Percentiles rank a stretch among this genome's conserved stretches.
Conservation (phyloP, 2,888 invertebrate species). For the Eudemis profundana region DNA sequence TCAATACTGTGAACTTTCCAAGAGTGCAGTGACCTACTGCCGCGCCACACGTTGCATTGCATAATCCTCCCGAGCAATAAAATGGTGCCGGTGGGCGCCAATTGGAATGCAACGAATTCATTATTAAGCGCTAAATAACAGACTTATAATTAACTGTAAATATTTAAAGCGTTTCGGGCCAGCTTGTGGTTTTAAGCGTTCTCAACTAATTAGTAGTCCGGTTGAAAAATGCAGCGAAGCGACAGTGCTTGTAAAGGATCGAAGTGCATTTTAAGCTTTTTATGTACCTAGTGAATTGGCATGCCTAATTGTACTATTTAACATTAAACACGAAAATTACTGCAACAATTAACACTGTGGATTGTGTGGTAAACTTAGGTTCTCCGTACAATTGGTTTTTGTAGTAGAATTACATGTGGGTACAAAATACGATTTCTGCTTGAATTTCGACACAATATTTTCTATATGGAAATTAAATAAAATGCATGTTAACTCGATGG, state of each 20-base stretch:
- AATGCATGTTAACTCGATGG: too few species aligned
- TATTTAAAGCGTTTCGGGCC: conserved; percentile 16
- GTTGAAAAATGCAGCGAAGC: neutral
- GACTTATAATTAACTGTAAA: conserved; percentile 20
- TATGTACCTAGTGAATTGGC: too few species aligned
- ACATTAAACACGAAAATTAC: too few species aligned
- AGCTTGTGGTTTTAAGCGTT: conserved; percentile 1
- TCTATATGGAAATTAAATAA: too few species aligned
- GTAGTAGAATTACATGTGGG: too few species aligned
- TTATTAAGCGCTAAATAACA: conserved; percentile 8
- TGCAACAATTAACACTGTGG: too few species aligned
- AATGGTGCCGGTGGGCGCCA: conserved; percentile 50
- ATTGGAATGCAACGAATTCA: conserved; percentile 50
- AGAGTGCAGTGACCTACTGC: conserved; percentile 82
- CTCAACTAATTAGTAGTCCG: neutral
- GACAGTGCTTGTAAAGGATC: neutral
- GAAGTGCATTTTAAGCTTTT: neutral
- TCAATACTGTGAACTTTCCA: conserved; percentile 83
- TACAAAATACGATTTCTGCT: too few species aligned
- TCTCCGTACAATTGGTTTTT: too few species aligned
- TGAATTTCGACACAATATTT: too few species aligned
- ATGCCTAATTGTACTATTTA: too few species aligned
- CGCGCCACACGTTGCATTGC: conserved; percentile 65
- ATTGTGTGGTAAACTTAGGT: too few species aligned
- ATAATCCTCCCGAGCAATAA: conserved; percentile 67